phyloP scores from a whole-genome alignment of 2,113 vertebrate genomes.

The Coptodon rendalli region DNA sequence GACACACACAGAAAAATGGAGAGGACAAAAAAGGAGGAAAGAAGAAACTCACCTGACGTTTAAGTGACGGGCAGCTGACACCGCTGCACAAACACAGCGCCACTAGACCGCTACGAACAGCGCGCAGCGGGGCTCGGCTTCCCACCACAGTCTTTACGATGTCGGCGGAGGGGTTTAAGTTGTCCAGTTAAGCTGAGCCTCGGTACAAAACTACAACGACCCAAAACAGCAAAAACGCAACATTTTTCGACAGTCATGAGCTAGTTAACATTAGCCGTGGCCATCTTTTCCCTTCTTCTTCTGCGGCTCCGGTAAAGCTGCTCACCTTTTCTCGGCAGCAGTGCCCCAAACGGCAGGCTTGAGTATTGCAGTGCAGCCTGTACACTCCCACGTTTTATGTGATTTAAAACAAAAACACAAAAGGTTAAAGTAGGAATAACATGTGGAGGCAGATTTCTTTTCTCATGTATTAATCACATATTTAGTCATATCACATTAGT shows the following conservation, averaged over 20 bases:
- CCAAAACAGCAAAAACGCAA: not conserved
- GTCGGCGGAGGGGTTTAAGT: accelerated
- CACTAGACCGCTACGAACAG: not conserved
- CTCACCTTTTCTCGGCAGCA: not conserved
- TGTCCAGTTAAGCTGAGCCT: too few relatives aligned
- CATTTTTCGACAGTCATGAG: not conserved
- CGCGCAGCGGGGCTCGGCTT: not conserved
- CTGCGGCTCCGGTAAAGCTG: slow-evolving; percentile 5
- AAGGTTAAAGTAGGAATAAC: not conserved
- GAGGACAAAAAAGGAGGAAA: not conserved
- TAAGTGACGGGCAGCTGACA: slow-evolving; percentile 15
- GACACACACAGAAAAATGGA: too few relatives aligned
- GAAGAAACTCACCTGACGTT: not conserved
- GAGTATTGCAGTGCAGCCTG: not conserved
- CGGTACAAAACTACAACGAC: accelerated
- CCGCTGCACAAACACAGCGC: not conserved
- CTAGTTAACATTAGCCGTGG: slow-evolving; percentile 14
- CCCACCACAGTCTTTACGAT: accelerated
- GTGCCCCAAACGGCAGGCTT: not conserved
- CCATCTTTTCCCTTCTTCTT: slow-evolving; percentile 8
- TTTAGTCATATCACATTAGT: too few relatives aligned
- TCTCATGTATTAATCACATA: too few relatives aligned
- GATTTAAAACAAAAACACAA: not conserved
- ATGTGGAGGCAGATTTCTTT: too few relatives aligned
- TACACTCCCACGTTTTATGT: not conserved